Percentiles rank a stretch among this genome's conserved stretches.
These are phyloP conservation scores for Orbicella faveolata DNA, from an alignment of 64 coral and sea anemone species.

Conservation along the genomic window DNA sequence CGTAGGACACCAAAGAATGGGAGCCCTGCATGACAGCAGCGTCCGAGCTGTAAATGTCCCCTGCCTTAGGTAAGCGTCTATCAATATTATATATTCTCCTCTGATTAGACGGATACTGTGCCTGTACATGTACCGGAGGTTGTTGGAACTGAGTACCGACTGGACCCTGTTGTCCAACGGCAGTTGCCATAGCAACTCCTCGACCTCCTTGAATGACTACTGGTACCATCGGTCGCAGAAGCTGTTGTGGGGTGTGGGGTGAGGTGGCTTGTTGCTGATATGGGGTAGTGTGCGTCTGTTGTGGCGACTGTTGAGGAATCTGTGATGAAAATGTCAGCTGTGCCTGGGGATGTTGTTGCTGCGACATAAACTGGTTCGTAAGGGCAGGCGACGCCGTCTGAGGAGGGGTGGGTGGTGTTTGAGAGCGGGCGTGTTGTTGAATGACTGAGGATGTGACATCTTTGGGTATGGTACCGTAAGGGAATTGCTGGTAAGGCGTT, in stretches of 20 bases:
- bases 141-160: constrained; percentile 59
- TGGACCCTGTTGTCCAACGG: constrained; percentile 55
- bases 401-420: constrained; percentile 92
- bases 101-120: constrained; percentile 58
- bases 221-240: constrained; percentile 75
- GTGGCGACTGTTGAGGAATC: constrained; percentile 36
- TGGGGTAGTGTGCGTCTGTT: constrained; percentile 63
- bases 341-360: constrained; percentile 40
- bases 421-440: constrained; percentile 75
- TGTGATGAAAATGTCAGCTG: constrained; percentile 51
- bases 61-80: constrained; percentile 61
- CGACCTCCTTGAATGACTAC: constrained; percentile 73
- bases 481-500: constrained; percentile 55
- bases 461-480: constrained; percentile 22
- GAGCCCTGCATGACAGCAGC: constrained; percentile 50
- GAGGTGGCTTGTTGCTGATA: constrained; percentile 65
- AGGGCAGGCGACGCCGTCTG: constrained; percentile 80
- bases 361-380: constrained; percentile 47
- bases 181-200: constrained; percentile 55
- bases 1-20: constrained; percentile 34
- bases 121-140: constrained; percentile 58
- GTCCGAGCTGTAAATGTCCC: constrained; percentile 73
- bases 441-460: constrained; percentile 44
- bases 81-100: constrained; percentile 73
- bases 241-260: constrained; percentile 65